These are phyloP conservation scores for Pelecanus crispus DNA, from an alignment of 2,113 vertebrate genomes.

Conservation along the genomic window DNA sequence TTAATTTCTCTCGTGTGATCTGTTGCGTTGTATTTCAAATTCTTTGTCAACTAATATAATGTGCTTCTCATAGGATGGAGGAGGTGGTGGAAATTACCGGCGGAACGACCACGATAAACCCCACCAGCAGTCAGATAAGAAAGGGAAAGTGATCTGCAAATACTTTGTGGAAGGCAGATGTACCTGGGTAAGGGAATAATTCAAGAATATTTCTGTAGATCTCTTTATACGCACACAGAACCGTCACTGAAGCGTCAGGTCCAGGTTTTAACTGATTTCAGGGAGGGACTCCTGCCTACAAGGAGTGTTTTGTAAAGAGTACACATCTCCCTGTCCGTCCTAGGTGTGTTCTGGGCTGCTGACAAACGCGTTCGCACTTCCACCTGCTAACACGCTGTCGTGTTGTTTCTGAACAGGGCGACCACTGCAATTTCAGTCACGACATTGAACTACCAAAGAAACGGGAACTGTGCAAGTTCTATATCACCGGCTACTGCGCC, in stretches of 20 bases:
- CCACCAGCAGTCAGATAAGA: conserved; percentile 87
- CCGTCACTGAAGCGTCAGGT: fast-evolving
- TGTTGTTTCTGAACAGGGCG: conserved; percentile 73
- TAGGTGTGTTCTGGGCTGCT: too few species aligned
- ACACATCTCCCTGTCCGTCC: fast-evolving
- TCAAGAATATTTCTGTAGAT: fast-evolving
- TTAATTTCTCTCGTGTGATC: not conserved
- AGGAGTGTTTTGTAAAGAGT: fast-evolving
- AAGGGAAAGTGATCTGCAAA: conserved; percentile 96
- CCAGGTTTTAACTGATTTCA: fast-evolving
- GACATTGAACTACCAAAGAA: conserved; percentile 94
- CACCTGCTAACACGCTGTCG: not conserved
- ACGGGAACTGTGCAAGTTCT: conserved; percentile 96
- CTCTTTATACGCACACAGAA: fast-evolving
- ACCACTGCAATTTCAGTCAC: conserved; percentile 96
- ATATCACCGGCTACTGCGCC: conserved; percentile 94
- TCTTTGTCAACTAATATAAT: fast-evolving
- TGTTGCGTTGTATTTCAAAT: not conserved
- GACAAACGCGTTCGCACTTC: fast-evolving
- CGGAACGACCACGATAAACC: conserved; percentile 83
- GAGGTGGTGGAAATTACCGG: conserved; percentile 65
- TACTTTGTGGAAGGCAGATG: conserved; percentile 95
- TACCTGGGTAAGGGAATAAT: conserved; percentile 82
- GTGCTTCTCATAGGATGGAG: conserved; percentile 60
- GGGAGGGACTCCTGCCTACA: fast-evolving